Base-by-base conservation (phyloP, 1,140 invertebrate genomes). In the Oryzaephilus surinamensis region DNA sequence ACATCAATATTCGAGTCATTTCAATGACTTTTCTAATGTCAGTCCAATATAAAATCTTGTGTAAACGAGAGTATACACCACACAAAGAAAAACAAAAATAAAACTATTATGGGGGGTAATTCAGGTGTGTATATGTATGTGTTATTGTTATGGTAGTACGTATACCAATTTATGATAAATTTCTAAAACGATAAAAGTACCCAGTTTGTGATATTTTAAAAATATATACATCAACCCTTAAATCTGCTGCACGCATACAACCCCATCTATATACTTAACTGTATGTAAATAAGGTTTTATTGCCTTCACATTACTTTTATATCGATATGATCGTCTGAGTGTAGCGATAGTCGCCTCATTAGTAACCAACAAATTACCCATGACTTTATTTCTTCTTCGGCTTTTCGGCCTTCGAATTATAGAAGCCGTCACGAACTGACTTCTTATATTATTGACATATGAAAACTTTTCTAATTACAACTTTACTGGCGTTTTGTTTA, bases 381-480 rank as follows among this genome's bases (percentile, higher is more conserved):
- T 33, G 44, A 46, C 39, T n/a, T n/a, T n/a, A n/a, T 28, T 31
- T 39, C 28, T 44, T 39, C 26, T 44, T 32, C 26, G 27, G 33
- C 30, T 44, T 35, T n/a, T n/a, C n/a, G 42, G 34, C 34, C 37
- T 39, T 35, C 34, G 40, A 32, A 45, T 48, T 51, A 51, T 51
- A 45, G 35, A 41, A 41, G 26, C 36, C 35, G 45, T 47, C 49
- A 51, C 45, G 49, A 48, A 48, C 41, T 31, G 34, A 42, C 42
- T 49, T 35, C 44, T 51, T n/a, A n/a, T n/a, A n/a, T n/a, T 48
- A 51, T 51, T 51, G 49, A 51, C 49, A 51, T 48, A 51, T 42
- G 49, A 48, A 51, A 51, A 51, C 35, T 51, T 51, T 51, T 51
- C 49, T 47, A 51, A 51, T 51, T 51, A 51, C 45, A 42, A 47